These are phyloP conservation scores for Ameiurus melas DNA, from an alignment of 2,113 vertebrate species.

Conservation along the genomic window DNA sequence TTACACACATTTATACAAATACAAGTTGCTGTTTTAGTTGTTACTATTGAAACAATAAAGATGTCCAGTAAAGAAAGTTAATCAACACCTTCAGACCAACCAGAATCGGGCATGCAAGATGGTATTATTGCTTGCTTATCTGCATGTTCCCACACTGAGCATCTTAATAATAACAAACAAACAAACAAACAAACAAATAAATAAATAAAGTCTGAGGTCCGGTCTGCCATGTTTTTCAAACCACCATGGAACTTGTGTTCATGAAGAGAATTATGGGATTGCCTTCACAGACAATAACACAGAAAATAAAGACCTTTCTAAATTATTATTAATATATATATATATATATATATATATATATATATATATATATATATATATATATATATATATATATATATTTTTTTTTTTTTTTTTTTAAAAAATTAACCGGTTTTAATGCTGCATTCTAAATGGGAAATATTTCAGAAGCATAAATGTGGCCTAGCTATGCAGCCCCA, in stretches of 20 bases:
- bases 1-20: background rate
- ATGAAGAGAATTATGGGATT: background rate
- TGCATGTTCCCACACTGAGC: background rate
- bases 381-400: too few species aligned
- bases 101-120: background rate
- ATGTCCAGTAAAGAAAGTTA: background rate
- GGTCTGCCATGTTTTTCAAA: background rate
- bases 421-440: background rate
- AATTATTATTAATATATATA: background rate
- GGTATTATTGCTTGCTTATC: background rate
- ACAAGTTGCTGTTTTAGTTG: background rate
- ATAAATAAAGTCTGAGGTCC: too few species aligned
- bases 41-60: background rate
- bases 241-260: background rate
- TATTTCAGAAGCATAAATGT: background rate
- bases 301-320: background rate
- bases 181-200: too few species aligned
- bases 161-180: too few species aligned
- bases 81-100: background rate
- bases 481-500: background rate
- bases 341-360: too few species aligned
- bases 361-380: too few species aligned
- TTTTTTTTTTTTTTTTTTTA: too few species aligned
- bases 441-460: background rate
- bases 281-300: background rate